Conservation (phyloP, 2,888 invertebrate species). For the Parascotia fuliginaria region DNA sequence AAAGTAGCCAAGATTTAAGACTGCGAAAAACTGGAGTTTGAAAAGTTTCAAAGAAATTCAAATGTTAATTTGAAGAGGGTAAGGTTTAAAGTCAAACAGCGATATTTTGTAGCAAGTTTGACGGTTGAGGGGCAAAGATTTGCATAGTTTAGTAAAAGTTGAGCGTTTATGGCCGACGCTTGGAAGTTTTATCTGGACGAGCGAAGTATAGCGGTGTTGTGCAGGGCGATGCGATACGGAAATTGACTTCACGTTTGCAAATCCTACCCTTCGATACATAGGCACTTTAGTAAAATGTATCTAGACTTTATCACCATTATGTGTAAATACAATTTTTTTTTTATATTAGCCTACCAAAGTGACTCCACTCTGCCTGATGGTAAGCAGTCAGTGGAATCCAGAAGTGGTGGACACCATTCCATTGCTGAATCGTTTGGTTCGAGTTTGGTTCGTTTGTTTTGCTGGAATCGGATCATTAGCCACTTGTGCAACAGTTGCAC, state of each 20-base stretch:
- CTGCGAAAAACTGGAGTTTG: neutral
- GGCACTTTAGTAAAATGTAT: too few species aligned
- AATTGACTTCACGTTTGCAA: neutral
- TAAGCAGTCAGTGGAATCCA: too few species aligned
- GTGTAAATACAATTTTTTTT: too few species aligned
- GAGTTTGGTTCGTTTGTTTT: too few species aligned
- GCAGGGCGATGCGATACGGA: neutral
- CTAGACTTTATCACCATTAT: too few species aligned
- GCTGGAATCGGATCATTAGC: too few species aligned
- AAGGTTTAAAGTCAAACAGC: slow-evolving; percentile 2
- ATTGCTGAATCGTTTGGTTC: too few species aligned
- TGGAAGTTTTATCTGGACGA: slow-evolving; percentile 4
- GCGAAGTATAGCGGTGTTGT: neutral
- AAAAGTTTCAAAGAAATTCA: neutral
- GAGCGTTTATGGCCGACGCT: slow-evolving; percentile 1
- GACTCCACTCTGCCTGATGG: too few species aligned
- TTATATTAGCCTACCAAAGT: too few species aligned
- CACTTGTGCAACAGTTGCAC: too few species aligned
- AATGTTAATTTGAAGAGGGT: neutral
- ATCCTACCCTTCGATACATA: too few species aligned
- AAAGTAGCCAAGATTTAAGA: neutral
- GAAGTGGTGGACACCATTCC: too few species aligned
- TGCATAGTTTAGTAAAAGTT: slow-evolving; percentile 32
- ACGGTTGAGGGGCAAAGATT: slow-evolving; percentile 20
- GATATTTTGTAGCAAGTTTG: slow-evolving; percentile 1